These are phyloP conservation scores for Thrips palmi DNA, from an alignment of 1,140 invertebrate genomes.

Conservation along the genomic window DNA sequence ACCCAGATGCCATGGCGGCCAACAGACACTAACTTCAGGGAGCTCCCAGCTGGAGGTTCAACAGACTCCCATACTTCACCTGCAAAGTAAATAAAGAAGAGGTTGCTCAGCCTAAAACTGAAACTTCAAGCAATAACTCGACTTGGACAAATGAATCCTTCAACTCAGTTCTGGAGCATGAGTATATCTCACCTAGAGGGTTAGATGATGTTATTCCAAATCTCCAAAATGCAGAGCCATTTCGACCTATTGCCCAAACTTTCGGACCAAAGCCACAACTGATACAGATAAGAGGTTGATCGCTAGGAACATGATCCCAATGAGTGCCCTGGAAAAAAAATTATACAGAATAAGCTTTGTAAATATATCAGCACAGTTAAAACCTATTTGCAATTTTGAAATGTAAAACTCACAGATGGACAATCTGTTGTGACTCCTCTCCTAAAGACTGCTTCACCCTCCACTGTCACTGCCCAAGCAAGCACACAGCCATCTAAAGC, in stretches of 20 bases:
- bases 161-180: not conserved
- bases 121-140: not conserved
- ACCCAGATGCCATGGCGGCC: conserved; percentile 51
- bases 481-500: conserved; percentile 22
- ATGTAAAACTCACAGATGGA: conserved; percentile 34
- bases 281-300: conserved; percentile 54
- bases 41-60: conserved; percentile 40
- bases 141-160: not conserved
- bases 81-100: conserved; percentile 14
- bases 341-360: conserved; percentile 6
- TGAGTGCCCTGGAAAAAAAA: conserved; percentile 36
- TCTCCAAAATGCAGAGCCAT: conserved; percentile 64
- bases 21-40: conserved; percentile 58
- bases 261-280: conserved; percentile 43
- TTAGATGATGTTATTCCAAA: conserved; percentile 43
- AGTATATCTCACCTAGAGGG: conserved; percentile 33
- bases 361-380: not conserved
- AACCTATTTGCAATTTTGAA: conserved; percentile 13
- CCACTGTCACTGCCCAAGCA: conserved; percentile 64
- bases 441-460: conserved; percentile 64
- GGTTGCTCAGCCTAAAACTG: conserved; percentile 4
- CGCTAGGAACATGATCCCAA: conserved; percentile 63
- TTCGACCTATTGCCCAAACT: conserved; percentile 72
- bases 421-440: conserved; percentile 48
- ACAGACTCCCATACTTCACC: conserved; percentile 38